A percentile compares a stretch with the other conserved stretches of the same genome.
phyloP scores from a whole-genome alignment of 2,113 vertebrate species.

The Cygnus atratus region DNA sequence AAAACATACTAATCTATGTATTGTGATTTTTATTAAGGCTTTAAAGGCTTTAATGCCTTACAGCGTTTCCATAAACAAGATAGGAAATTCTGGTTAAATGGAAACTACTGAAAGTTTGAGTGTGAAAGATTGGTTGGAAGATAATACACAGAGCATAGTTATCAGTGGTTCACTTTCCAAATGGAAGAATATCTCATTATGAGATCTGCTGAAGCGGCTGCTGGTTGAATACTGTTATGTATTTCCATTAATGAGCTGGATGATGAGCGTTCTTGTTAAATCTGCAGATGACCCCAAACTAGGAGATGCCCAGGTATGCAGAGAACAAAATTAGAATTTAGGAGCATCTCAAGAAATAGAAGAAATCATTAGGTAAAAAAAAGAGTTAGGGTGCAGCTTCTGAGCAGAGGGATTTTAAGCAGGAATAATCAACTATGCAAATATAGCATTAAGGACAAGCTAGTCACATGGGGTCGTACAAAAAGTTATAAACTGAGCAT shows the following conservation, averaged over 20 bases:
- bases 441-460: background rate
- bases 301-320: background rate
- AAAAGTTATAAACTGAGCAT: background rate
- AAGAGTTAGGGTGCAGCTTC: background rate
- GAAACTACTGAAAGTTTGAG: background rate
- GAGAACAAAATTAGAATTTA: background rate
- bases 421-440: conserved; percentile 22
- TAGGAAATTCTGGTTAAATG: background rate
- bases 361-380: background rate
- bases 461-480: background rate
- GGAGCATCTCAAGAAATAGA: background rate
- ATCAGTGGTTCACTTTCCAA: background rate
- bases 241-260: conserved; percentile 39
- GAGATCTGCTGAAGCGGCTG: background rate
- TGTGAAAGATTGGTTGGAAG: background rate
- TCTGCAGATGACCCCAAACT: background rate
- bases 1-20: background rate
- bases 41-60: background rate
- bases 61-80: background rate
- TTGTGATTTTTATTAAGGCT: background rate
- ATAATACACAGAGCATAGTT: background rate
- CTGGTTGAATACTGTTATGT: background rate
- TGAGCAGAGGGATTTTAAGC: background rate
- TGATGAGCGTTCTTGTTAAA: conserved; percentile 22
- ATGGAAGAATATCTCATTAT: background rate